Evolutionary conservation across 2,113 vertebrate species (phyloP).

Genomic region (Thalassarche chlororhynchos): DNA sequence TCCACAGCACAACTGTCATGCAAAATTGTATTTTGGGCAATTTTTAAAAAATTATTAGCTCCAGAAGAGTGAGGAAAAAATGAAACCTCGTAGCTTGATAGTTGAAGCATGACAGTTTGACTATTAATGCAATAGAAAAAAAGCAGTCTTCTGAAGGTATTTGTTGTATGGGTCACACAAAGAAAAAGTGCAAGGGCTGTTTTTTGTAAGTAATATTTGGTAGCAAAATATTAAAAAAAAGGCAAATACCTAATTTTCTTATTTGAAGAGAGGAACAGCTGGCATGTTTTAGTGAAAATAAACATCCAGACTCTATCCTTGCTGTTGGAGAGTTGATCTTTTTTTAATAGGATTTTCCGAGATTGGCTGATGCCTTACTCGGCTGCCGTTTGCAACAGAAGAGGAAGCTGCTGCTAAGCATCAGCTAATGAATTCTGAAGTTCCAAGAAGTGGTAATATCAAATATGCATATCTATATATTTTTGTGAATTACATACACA

Average conservation of each 20-base stretch:
- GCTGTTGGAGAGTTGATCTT: not conserved
- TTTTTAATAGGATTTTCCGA: slow-evolving; percentile 15
- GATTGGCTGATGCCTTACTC: not conserved
- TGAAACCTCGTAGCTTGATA: not conserved
- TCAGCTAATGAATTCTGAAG: not conserved
- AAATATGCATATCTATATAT: not conserved
- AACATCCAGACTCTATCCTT: not conserved
- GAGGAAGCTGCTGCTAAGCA: not conserved
- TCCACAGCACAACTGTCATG: accelerated
- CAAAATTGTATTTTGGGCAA: not conserved
- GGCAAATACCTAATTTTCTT: not conserved
- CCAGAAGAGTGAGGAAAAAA: not conserved
- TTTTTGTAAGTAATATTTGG: not conserved
- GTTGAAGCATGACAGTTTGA: not conserved
- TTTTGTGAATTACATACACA: not conserved
- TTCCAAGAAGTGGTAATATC: not conserved
- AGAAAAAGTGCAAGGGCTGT: not conserved
- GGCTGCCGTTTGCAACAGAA: not conserved
- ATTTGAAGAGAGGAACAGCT: not conserved
- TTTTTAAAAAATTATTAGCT: not conserved
- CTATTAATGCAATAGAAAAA: not conserved
- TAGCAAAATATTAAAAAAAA: not conserved
- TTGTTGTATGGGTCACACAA: not conserved
- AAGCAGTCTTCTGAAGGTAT: not conserved
- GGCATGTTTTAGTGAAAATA: slow-evolving; percentile 2